Base-by-base conservation (phyloP, 1,140 invertebrate genomes). In the Hormaphis cornu region DNA sequence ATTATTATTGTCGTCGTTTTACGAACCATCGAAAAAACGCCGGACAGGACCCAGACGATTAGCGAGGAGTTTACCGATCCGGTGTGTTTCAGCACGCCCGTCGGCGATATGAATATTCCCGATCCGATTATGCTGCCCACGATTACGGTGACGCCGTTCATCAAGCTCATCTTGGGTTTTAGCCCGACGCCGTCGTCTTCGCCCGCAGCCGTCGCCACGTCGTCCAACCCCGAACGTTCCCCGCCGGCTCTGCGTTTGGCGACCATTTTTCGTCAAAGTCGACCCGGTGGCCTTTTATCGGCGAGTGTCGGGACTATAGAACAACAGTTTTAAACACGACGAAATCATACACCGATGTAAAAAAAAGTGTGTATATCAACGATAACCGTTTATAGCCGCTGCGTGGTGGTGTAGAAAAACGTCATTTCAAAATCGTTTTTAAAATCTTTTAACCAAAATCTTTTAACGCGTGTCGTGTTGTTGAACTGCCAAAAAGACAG, bases 51-150 rank as follows among this genome's bases (percentile, higher is more conserved):
- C 93, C 93, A 96, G 1, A 96, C 91, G 28, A 95, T 76, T 1
- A 96, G 80, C 69, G 91, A 88, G 26, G 89, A 81, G 74, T 93
- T 94, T 1, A 94, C 91, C 71, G 89, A 91, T 35, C 92, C 91
- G 0, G 91, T 95, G 72, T 91, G 83, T 75, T 84, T 84, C 1
- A 95, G 79, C 0, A 95, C 92, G 5, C 92, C 91, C 7, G 89
- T 90, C 1, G 94, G 94, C 33, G 90, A 91, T 20, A 97, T 91
- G 78, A 97, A 97, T 75, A 97, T 97, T 0, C 94, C 94, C 3
- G 88, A 90, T 30, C 92, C 94, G 70, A 97, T 97, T 75, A 97
- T 96, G 71, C 90, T 93, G 1, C 94, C 94, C 37, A 96, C 91
- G 73, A 96, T 95, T 1, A 95, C 91, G 0, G 92, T 95, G 74